Percentiles rank a stretch among this genome's conserved stretches.
Conservation (phyloP, 92 coral and sea anemone species). For the Phymanthus crucifer region DNA sequence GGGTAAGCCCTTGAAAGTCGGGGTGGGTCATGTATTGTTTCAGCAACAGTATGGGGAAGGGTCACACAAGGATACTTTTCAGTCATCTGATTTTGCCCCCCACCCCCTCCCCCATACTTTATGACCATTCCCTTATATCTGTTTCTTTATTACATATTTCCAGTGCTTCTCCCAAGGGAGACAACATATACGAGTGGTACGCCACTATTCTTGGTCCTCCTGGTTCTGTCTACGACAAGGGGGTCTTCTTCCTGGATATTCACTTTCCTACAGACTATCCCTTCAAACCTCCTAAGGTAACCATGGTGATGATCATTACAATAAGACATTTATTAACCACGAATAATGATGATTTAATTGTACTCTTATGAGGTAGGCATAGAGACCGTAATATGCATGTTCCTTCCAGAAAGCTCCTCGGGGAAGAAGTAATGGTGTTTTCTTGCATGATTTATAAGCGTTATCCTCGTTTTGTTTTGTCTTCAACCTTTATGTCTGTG, state of each 20-base stretch:
- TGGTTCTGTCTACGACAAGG: conserved; percentile 89
- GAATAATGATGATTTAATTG: no score
- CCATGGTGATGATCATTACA: background rate
- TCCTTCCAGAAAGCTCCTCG: no score
- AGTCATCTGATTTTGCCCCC: background rate
- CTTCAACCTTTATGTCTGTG: no score
- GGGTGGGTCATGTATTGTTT: no score
- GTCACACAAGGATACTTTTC: background rate
- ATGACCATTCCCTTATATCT: background rate
- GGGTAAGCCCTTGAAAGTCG: no score
- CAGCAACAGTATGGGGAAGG: no score
- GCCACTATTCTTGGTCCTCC: conserved; percentile 95
- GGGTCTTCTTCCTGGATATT: conserved; percentile 94
- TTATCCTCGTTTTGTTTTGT: no score
- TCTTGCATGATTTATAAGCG: no score
- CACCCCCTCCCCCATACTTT: no score
- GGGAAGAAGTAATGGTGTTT: no score
- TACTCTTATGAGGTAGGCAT: no score
- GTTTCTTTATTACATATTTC: background rate
- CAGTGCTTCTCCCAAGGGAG: conserved; percentile 96
- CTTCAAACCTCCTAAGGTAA: conserved; percentile 97
- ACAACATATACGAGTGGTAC: conserved; percentile 91
- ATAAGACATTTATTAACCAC: background rate
- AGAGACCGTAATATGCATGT: no score
- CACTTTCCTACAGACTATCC: conserved; percentile 93